Conservation (phyloP, 2,113 vertebrate genomes). For the Pteronura brasiliensis region DNA sequence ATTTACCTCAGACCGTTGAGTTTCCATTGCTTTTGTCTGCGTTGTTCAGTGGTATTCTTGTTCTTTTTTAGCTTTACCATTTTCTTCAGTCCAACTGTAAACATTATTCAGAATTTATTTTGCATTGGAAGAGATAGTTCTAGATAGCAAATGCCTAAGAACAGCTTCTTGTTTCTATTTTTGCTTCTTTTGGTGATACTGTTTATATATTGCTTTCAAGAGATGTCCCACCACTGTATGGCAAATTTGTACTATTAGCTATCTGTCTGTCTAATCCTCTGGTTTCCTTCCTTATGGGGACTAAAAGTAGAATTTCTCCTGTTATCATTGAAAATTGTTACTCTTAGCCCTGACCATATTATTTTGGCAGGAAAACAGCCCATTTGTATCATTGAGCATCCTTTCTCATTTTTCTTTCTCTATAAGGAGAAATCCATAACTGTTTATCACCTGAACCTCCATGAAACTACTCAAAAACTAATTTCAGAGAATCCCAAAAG, state of each 20-base stretch:
- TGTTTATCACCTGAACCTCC: constrained; percentile 44
- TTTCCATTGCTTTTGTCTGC: neutral
- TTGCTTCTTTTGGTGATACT: neutral
- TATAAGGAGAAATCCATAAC: constrained; percentile 8
- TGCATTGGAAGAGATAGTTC: neutral
- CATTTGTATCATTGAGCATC: neutral
- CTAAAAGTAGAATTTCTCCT: neutral
- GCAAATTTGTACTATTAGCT: neutral
- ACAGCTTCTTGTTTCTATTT: neutral
- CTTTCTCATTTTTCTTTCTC: constrained; percentile 1
- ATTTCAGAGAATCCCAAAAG: constrained; percentile 31
- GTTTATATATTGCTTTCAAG: neutral
- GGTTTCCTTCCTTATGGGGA: neutral
- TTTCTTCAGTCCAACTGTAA: constrained; percentile 26
- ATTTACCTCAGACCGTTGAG: neutral
- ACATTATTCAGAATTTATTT: neutral
- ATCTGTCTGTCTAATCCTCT: neutral
- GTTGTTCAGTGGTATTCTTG: neutral
- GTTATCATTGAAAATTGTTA: neutral
- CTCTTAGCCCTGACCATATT: neutral
- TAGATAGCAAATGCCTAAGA: neutral
- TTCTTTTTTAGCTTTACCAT: neutral
- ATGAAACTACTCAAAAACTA: constrained; percentile 23
- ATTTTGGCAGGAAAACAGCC: constrained; percentile 9
- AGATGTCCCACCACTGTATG: neutral